Conservation (phyloP, 2,888 invertebrate genomes). For the Thyatira batis region DNA sequence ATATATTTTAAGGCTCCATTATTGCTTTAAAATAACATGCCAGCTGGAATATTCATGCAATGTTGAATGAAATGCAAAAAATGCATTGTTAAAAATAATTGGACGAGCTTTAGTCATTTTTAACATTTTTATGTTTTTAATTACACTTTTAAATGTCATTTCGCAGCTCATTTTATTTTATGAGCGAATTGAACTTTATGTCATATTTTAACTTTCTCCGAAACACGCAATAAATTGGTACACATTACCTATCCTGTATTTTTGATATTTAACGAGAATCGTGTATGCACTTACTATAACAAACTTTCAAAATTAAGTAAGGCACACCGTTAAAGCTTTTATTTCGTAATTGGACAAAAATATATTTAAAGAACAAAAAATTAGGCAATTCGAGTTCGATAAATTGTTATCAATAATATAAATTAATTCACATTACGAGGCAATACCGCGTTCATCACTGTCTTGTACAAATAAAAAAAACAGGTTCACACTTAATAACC, state of each 20-base stretch:
- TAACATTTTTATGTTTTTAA: slow-evolving; percentile 2
- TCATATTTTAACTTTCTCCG: slow-evolving; percentile 10
- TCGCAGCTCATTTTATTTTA: slow-evolving; percentile 20
- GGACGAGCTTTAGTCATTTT: slow-evolving; percentile 20
- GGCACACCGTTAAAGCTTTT: neutral
- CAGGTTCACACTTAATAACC: slow-evolving; percentile 24
- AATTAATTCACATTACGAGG: neutral
- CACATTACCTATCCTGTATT: neutral
- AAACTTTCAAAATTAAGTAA: neutral
- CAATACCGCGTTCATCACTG: slow-evolving; percentile 3
- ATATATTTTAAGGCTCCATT: too few relatives aligned
- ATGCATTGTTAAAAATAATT: slow-evolving; percentile 24
- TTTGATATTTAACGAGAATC: neutral
- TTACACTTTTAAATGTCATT: slow-evolving; percentile 30
- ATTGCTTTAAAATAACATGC: too few relatives aligned
- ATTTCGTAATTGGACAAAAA: neutral
- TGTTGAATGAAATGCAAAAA: slow-evolving; percentile 23
- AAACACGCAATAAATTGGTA: slow-evolving; percentile 1
- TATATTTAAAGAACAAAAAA: neutral
- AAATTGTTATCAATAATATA: neutral
- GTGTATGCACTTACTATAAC: neutral
- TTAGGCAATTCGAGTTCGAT: neutral
- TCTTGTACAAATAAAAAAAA: slow-evolving; percentile 9
- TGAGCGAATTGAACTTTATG: slow-evolving; percentile 21
- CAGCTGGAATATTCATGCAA: slow-evolving; percentile 2